Evolutionary conservation across 2,113 vertebrate species (phyloP).

Genomic region (Numida meleagris): DNA sequence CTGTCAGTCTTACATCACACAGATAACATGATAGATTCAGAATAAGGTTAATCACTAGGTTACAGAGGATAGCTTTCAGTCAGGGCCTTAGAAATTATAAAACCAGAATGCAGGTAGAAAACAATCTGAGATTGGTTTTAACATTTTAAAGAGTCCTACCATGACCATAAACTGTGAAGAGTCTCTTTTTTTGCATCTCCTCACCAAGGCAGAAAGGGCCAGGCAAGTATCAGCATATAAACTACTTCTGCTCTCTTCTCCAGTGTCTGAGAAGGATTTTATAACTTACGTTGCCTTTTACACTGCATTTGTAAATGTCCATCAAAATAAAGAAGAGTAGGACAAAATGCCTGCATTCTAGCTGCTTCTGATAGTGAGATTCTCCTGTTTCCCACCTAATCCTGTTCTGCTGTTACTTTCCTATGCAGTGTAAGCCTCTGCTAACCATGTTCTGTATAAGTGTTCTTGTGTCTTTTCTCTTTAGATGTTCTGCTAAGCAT

Average conservation of each 20-base stretch:
- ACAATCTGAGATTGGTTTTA: neutral
- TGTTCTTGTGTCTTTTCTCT: neutral
- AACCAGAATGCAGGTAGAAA: neutral
- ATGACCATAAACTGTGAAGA: neutral
- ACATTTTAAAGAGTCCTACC: neutral
- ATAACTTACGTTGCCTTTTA: neutral
- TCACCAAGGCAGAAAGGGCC: rapidly evolving
- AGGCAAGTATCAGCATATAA: neutral
- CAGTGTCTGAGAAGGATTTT: neutral
- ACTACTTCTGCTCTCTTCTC: neutral
- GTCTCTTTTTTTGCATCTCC: neutral
- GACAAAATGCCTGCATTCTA: neutral
- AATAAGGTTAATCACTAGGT: neutral
- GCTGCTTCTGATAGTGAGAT: neutral
- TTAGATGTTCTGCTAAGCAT: neutral
- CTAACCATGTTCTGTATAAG: neutral
- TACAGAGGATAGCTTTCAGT: neutral
- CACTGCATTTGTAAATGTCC: neutral
- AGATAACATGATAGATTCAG: neutral
- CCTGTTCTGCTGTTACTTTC: neutral
- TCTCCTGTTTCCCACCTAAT: neutral
- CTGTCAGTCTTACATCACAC: neutral
- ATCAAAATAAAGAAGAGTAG: neutral
- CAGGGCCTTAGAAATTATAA: neutral
- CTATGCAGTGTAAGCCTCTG: neutral